Evolutionary conservation across 2,797 vertebrate genomes (phyloP).

Genomic region (Ctenochaetus hawaiiensis): DNA sequence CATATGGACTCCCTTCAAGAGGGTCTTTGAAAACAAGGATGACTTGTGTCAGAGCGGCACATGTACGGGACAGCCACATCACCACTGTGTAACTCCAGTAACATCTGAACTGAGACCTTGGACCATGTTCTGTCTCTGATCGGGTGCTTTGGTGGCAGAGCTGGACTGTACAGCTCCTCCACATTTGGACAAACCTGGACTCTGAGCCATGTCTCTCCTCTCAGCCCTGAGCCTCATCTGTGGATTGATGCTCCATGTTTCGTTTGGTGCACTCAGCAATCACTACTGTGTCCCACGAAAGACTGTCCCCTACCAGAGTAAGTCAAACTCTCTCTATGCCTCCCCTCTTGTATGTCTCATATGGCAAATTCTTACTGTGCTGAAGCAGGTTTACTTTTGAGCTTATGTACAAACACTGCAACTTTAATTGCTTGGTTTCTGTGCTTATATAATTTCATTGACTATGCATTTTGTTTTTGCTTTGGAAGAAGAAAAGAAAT

Average conservation of each 20-base stretch:
- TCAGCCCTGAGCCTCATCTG: constrained; percentile 66
- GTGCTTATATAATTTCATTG: constrained; percentile 19
- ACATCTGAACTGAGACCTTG: constrained; percentile 36
- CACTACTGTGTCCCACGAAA: constrained; percentile 78
- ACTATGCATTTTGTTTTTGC: constrained; percentile 42
- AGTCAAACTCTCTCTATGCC: constrained; percentile 45
- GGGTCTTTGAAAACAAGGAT: constrained; percentile 20
- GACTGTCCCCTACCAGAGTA: constrained; percentile 81
- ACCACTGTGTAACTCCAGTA: constrained; percentile 4
- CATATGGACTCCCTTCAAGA: constrained; percentile 20
- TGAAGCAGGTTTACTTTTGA: neutral
- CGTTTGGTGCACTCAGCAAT: constrained; percentile 40
- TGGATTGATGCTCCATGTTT: constrained; percentile 72
- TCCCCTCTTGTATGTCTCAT: neutral
- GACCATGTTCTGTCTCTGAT: constrained; percentile 70
- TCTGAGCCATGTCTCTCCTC: constrained; percentile 79
- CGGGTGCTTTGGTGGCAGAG: constrained; percentile 54
- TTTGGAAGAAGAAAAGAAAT: constrained; percentile 17
- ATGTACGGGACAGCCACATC: constrained; percentile 26
- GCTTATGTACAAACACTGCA: constrained; percentile 13
- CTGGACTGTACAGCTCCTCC: constrained; percentile 61
- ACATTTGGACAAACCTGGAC: constrained; percentile 49
- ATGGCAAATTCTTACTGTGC: neutral
- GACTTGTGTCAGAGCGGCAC: constrained; percentile 21
- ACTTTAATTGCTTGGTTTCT: constrained; percentile 21